phyloP scores from a whole-genome alignment of 2,113 vertebrate genomes.

The Strix uralensis region DNA sequence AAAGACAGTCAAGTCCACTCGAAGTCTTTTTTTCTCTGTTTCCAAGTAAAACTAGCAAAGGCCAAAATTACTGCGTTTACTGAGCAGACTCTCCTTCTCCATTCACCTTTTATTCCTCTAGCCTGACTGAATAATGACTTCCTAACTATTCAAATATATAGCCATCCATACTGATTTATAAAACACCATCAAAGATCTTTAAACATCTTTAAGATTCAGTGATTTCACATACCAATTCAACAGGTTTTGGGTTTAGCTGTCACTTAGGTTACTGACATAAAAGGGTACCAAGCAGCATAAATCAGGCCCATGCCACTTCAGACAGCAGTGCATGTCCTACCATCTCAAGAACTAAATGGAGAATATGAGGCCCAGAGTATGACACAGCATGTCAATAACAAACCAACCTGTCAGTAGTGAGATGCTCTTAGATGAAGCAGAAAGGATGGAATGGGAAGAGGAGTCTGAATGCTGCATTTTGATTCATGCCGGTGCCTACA shows the following conservation, averaged over 20 bases:
- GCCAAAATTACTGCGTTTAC: neutral
- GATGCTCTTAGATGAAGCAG: neutral
- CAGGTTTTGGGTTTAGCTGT: neutral
- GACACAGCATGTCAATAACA: neutral
- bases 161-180: neutral
- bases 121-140: neutral
- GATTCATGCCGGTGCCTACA: neutral
- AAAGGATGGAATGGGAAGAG: neutral
- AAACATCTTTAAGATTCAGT: neutral
- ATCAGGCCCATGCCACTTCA: neutral
- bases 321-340: neutral
- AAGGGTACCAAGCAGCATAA: neutral
- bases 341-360: neutral
- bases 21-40: neutral
- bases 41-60: neutral
- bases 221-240: neutral
- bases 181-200: neutral
- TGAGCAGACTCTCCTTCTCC: neutral
- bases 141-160: neutral
- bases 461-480: neutral
- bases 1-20: neutral
- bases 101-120: neutral
- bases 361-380: neutral
- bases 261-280: neutral
- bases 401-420: fast-evolving